Evolutionary conservation across 2,797 vertebrate genomes (phyloP), one percentile per base, ranked within the genome.

Genomic region (Pseudochirops corinnae): DNA sequence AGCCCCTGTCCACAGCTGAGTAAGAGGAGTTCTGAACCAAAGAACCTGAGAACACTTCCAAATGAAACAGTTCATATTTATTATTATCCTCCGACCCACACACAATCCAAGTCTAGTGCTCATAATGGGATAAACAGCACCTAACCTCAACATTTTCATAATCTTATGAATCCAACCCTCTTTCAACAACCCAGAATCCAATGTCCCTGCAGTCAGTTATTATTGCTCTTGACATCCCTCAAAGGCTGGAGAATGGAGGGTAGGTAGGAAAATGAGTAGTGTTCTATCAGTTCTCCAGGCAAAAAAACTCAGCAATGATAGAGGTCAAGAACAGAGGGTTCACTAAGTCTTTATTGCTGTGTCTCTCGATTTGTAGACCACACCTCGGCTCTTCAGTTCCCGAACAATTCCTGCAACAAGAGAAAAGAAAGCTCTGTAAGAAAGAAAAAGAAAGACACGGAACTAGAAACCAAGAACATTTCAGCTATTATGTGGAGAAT

Each of bases 321-420:
- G n/a, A 39, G 87, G 60, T 31, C 0, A 91, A 90, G 39, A 62
- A 46, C 91, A 12, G 2, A 94, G 94, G 28, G 58, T 56, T 29
- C 56, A 92, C 98, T 98, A 99, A 55, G 99, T 99, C 99, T 99
- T 99, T 96, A 99, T 99, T 62, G 99, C 99, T 0, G 99, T 99
- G 97, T 99, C 99, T 99, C 99, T 99, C 98, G 99, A 99, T 98
- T 99, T 99, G 99, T 99, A 99, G 97, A 99, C 99, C 97, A 99
- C 99, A 0, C 99, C 99, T 98, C 99, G 99, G 98, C 99, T 99
- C 98, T 99, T 99, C 98, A 99, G 98, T 97, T 99, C 99, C 97
- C 99, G 99, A 93, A 99, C 99, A 0, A 99, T 99, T 96, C 99
- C 99, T 99, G 97, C 58, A 96, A 94, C 33, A 97, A 93, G 58